Evolutionary conservation across 2,797 vertebrate genomes (phyloP).

Genomic region (Echeneis naucrates): DNA sequence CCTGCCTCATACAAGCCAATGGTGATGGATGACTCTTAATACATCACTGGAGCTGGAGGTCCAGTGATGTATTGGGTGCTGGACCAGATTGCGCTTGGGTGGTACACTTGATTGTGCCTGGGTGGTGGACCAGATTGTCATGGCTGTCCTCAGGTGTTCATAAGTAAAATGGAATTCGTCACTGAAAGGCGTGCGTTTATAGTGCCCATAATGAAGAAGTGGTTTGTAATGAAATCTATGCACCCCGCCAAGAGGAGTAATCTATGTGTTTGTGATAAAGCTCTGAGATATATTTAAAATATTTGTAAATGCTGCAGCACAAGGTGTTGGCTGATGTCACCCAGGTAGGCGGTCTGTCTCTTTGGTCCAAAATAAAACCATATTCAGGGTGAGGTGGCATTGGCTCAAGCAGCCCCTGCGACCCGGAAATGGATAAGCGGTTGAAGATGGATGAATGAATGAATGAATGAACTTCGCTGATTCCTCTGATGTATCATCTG

Average conservation of each 20-base stretch:
- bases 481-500: neutral
- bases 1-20: conserved; percentile 23
- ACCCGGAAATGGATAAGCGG: no score
- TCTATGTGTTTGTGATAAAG: neutral
- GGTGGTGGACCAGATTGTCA: conserved; percentile 27
- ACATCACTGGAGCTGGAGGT: conserved; percentile 43
- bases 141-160: conserved; percentile 14
- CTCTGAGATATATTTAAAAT: neutral
- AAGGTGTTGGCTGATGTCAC: neutral
- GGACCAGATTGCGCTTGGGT: neutral
- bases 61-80: neutral
- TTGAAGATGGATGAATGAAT: no score
- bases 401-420: no score
- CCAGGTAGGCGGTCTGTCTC: neutral
- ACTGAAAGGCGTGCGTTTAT: neutral
- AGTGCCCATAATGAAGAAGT: neutral
- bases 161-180: conserved; percentile 31
- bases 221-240: neutral
- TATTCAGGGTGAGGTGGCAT: no score
- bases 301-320: neutral
- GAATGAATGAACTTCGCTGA: no score
- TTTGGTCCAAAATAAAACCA: neutral
- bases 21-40: conserved; percentile 59
- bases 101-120: neutral
- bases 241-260: no score